These are phyloP conservation scores for Patiria pectinifera DNA, from an alignment of 53 echinoderm and acorn worm genomes.

Conservation along the genomic window DNA sequence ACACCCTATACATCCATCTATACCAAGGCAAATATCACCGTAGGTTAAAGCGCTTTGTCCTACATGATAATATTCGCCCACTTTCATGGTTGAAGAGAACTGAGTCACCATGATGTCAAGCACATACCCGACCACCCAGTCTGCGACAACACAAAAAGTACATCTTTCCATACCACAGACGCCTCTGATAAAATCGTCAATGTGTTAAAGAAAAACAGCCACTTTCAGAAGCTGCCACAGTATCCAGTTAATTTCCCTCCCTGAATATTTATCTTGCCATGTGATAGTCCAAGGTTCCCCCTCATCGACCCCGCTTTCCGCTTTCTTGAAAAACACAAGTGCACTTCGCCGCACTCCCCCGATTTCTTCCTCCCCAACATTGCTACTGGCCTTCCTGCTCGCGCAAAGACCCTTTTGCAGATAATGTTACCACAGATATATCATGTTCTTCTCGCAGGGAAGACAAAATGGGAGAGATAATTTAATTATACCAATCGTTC, in stretches of 20 bases:
- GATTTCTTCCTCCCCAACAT: background rate
- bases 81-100: background rate
- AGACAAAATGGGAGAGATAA: slow-evolving; percentile 12
- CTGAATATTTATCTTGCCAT: slow-evolving; percentile 19
- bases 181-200: background rate
- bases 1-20: background rate
- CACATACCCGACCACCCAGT: background rate
- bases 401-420: slow-evolving; percentile 41
- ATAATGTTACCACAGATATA: slow-evolving; percentile 44
- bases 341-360: background rate
- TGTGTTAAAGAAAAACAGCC: slow-evolving; percentile 19
- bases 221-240: background rate
- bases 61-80: slow-evolving; percentile 13
- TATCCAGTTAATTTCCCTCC: background rate
- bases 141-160: background rate
- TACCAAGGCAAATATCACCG: background rate
- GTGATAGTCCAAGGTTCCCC: background rate
- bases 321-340: slow-evolving; percentile 15
- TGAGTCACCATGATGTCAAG: background rate
- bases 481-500: slow-evolving; percentile 51
- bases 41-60: slow-evolving; percentile 11
- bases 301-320: background rate
- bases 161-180: background rate
- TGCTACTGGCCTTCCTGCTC: slow-evolving; percentile 22
- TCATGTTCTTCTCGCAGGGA: slow-evolving; percentile 11